Base-by-base conservation (phyloP, 2,888 invertebrate genomes). In the Acleris laterana region DNA sequence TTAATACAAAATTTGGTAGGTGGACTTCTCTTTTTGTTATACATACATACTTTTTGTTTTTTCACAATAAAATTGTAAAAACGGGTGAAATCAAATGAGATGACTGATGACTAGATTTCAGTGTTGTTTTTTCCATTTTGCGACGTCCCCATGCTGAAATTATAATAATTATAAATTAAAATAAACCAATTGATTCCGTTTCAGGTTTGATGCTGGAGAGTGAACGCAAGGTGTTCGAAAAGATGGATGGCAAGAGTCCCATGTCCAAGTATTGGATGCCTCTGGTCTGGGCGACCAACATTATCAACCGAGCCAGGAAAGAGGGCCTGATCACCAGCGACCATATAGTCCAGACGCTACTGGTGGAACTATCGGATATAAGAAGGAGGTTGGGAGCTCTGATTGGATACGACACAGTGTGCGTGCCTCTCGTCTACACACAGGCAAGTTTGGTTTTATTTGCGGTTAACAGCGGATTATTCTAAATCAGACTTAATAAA, bases 221-320 rank as follows among this genome's bases (percentile, higher is more conserved):
- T 74, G 98, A 98, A 87, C 95, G 96, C 87, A 97, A 97, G 85
- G 97, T 98, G 61, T 97, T 98, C 83, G 98, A 98, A 84, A 95
- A 96, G 81, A 95, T 98, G 95, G 97, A 98, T 82, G 95, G 95
- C 16, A 97, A 97, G 84, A 97, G 97, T 75, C 96, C 96, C 4
- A 98, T 98, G 96, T 96, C 97, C 16, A 91, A 93, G 77, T 98
- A 98, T 83, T 98, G 98, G 98, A 97, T 98, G 96, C 98, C 98
- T 0, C 89, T 98, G 60, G 97, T 97, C 17, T 98, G 98, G 98
- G 98, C 98, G 50, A 97, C 97, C 5, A 97, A 97, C 83, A 97
- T 98, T 70, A 97, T 98, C 73, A 97, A 97, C 87, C 93, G 97
- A 65, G 97, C 98, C 5, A 93, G 97, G 68, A 96, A 96, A 79